Evolutionary conservation across 2,113 vertebrate genomes (phyloP), one percentile per base, ranked within the genome.

Genomic region (Siniperca knerii): DNA sequence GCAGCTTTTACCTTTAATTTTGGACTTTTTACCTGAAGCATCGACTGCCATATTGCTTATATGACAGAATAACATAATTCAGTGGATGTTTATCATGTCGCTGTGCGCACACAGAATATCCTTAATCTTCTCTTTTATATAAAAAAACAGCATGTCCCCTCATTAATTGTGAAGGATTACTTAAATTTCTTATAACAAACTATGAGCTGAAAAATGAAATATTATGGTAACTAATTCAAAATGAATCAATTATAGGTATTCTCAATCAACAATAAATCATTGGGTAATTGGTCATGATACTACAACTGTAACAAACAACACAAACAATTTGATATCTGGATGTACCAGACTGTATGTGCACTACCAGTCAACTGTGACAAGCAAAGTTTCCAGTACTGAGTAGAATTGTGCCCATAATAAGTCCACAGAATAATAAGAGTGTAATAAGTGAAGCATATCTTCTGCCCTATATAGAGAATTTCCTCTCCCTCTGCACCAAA

Each of bases 391-490:
- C 57, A 52, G 52, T 21, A 23, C 84, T 66, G 62, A 77, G 66
- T 70, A 75, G 80, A 81, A 71, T 40, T 89, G 37, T 80, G 46
- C 60, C 78, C 70, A 58, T 79, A 85, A 85, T 75, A 84, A 91
- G 64, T 87, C 70, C 50, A 77, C 77, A 70, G 75, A 90, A 85
- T 89, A 88, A 91, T 81, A 80, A 72, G 54, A 83, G 82, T 23
- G 18, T 89, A 88, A 83, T 84, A 90, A 91, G 65, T 90, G 87
- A 94, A 89, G 89, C 91, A 48, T 84, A 90, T 92, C 90, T 83
- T 88, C 86, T 93, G 86, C 65, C 87, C 84, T 88, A 91, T 75
- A 90, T 90, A 82, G 83, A 88, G 70, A 80, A 77, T 75, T 77
- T 77, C n/a, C 68, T 76, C 75, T 83, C 88, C 84, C 87, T 85